Percentiles rank a stretch among this genome's conserved stretches.
Conservation (phyloP, 2,113 vertebrate genomes). For the Lophura nycthemera region DNA sequence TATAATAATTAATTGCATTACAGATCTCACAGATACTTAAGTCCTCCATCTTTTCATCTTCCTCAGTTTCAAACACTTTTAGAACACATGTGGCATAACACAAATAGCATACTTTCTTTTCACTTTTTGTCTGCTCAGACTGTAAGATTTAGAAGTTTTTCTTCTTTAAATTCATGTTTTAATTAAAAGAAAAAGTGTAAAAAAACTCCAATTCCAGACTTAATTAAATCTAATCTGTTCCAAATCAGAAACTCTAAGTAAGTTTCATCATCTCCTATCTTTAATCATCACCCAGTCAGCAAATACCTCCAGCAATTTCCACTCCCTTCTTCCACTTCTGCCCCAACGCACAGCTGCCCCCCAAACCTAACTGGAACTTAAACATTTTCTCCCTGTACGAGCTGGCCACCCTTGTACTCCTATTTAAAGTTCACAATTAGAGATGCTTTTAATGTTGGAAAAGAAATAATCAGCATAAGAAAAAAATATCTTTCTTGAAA, state of each 20-base stretch:
- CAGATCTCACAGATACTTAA: neutral
- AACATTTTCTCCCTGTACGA: constrained; percentile 46
- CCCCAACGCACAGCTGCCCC: constrained; percentile 32
- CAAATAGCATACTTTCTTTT: neutral
- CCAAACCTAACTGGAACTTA: constrained; percentile 66
- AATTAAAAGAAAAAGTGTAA: constrained; percentile 62
- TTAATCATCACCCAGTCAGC: constrained; percentile 64
- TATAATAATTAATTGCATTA: neutral
- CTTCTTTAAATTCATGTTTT: constrained; percentile 50
- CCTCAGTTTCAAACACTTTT: neutral
- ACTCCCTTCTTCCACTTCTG: neutral
- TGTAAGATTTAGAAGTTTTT: constrained; percentile 11
- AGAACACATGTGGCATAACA: neutral
- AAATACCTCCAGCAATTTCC: neutral
- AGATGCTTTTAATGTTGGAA: neutral
- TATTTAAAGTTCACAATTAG: constrained; percentile 53
- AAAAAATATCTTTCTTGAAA: neutral
- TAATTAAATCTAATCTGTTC: constrained; percentile 68
- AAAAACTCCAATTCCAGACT: constrained; percentile 48
- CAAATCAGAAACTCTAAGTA: constrained; percentile 68
- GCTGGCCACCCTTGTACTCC: constrained; percentile 9
- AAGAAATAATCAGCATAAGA: neutral
- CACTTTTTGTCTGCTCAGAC: neutral
- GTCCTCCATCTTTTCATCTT: neutral
- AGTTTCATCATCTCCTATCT: constrained; percentile 52